Evolutionary conservation across 2,113 vertebrate species (phyloP), one percentile per base, ranked within the genome.

Genomic region (Vombatus ursinus): DNA sequence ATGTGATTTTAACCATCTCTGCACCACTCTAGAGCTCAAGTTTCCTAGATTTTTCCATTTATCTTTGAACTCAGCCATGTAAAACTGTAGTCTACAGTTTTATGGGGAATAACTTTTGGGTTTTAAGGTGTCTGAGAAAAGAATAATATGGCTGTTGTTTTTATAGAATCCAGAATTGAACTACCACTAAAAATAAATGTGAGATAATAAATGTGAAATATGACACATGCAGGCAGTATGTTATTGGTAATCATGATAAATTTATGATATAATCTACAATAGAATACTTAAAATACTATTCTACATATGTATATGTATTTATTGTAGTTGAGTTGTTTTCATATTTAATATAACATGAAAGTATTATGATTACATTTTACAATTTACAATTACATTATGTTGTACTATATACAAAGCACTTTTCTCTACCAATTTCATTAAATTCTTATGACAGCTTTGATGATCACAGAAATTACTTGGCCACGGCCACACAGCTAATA

Each of bases 1-100:
- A 16, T 14, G 12, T 50, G 49, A 90, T 96, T 94, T 93, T 49
- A 96, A 94, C 91, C 37, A 19, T 77, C 94, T 52, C 44, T 49
- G 77, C 10, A 37, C 50, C 57, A 24, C 37, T 92, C 92, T 54
- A 51, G 37, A 91, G 52, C 90, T 52, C 16, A 8, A 57, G 90
- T 16, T 47, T 22, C 31, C 26, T 1, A 16, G 96, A 16, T 6
- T 48, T 61, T 92, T 84, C 51, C 11, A 51, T 52, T 84, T 84
- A 11, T 52, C 50, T 0, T 68, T n/a, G 11, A 92, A 37, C n/a
- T 37, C n/a, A 53, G 90, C 28, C 31, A 0, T 24, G 4, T 5
- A 48, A 52, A 91, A 53, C 77, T 22, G 44, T 28, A 89, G 37
- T 14, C 48, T 3, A 44, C 50, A n/a, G 25, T 3, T 52, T 25